Conservation (phyloP, 2,113 vertebrate genomes). For the Scomber colias region DNA sequence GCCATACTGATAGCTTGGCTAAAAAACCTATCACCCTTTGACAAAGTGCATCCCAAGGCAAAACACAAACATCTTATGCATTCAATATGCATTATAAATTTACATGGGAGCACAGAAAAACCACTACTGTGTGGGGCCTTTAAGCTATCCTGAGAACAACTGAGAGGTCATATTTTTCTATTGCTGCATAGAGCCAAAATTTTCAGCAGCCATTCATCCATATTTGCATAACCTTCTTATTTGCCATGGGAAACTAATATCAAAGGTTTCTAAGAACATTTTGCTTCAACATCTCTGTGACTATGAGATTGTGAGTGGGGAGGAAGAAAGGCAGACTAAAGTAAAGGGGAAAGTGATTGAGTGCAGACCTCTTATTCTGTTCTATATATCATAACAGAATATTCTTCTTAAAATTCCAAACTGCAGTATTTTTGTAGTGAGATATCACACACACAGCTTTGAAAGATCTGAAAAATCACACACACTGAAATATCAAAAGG, state of each 20-base stretch:
- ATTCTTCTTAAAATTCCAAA: background rate
- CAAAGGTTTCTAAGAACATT: constrained; percentile 62
- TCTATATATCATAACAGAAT: background rate
- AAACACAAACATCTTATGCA: constrained; percentile 27
- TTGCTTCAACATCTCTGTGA: constrained; percentile 39
- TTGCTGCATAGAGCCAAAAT: constrained; percentile 14
- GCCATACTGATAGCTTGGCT: background rate
- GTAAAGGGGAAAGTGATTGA: background rate
- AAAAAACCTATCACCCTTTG: constrained; percentile 1
- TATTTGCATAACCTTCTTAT: constrained; percentile 67
- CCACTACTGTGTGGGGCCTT: constrained; percentile 19
- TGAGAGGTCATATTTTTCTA: constrained; percentile 42
- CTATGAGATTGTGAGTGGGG: constrained; percentile 18
- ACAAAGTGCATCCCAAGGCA: constrained; percentile 15
- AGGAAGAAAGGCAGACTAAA: background rate
- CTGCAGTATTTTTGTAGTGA: too few species aligned
- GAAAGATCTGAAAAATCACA: background rate
- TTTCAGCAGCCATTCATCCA: constrained; percentile 36
- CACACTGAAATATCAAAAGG: background rate
- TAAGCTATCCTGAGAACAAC: constrained; percentile 35
- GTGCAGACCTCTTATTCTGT: background rate
- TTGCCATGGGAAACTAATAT: constrained; percentile 45
- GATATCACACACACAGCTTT: background rate
- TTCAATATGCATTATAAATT: constrained; percentile 43
- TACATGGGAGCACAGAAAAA: constrained; percentile 9